Conservation (phyloP, 2,888 invertebrate species). For the Fabriciana adippe region DNA sequence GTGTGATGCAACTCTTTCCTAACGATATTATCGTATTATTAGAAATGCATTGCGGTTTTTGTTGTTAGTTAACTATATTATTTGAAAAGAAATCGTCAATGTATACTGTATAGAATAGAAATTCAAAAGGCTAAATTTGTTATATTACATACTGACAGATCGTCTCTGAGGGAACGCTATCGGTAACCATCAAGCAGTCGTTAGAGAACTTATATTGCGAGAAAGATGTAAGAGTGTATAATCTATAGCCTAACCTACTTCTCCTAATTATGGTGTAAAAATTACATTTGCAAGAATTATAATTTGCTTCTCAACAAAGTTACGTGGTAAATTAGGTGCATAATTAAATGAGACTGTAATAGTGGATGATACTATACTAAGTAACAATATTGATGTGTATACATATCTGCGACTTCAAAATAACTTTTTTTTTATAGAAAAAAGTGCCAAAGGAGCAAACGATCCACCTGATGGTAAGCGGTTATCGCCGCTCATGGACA, state of each 20-base stretch:
- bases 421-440: no score
- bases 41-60: slow-evolving; percentile 17
- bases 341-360: no score
- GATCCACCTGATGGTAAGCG: no score
- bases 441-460: no score
- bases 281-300: no score
- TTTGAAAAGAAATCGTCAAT: slow-evolving; percentile 7
- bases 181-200: slow-evolving; percentile 63
- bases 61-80: not conserved
- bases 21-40: not conserved
- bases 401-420: no score
- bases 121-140: not conserved
- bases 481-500: no score
- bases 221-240: not conserved
- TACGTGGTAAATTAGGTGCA: no score
- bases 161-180: slow-evolving; percentile 50
- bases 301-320: no score
- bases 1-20: not conserved
- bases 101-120: not conserved
- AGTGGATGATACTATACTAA: no score
- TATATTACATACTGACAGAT: slow-evolving; percentile 18
- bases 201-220: slow-evolving; percentile 40
- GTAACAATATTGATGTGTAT: no score
- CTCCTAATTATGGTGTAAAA: not conserved
- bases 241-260: not conserved